Conservation (phyloP, 2,113 vertebrate species). For the Setophaga coronata region DNA sequence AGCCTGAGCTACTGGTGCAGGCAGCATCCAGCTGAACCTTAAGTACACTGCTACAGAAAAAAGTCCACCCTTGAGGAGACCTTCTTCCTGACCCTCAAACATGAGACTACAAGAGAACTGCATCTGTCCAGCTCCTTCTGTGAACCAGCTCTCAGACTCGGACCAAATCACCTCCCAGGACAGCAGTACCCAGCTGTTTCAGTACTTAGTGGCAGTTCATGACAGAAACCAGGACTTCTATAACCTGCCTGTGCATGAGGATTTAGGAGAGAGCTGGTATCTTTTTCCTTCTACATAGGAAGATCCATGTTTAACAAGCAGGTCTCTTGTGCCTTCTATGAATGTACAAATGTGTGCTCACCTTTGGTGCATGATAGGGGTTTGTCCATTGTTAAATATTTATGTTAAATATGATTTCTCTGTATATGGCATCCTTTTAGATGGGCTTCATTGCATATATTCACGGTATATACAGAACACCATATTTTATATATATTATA, state of each 20-base stretch:
- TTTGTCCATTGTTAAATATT: conserved; percentile 46
- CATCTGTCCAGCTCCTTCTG: background rate
- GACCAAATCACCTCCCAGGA: background rate
- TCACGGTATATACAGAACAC: conserved; percentile 62
- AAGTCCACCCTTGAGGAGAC: background rate
- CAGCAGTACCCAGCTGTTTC: background rate
- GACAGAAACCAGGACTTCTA: background rate
- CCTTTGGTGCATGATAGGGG: background rate
- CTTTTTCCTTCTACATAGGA: background rate
- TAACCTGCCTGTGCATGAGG: background rate
- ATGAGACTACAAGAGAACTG: background rate
- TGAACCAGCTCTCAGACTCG: background rate
- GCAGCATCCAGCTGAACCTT: background rate
- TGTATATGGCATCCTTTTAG: conserved; percentile 29
- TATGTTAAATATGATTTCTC: conserved; percentile 33
- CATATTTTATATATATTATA: conserved; percentile 70
- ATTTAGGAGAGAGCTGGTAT: background rate
- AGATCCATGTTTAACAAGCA: background rate
- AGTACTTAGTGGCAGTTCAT: background rate
- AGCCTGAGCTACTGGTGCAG: background rate
- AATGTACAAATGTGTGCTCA: background rate
- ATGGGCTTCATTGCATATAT: conserved; percentile 37
- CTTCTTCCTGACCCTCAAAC: background rate
- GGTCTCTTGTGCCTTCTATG: background rate
- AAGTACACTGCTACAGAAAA: background rate